These are phyloP conservation scores for Galagoides demidoff DNA, from an alignment of 2,797 vertebrate species.

Conservation along the genomic window DNA sequence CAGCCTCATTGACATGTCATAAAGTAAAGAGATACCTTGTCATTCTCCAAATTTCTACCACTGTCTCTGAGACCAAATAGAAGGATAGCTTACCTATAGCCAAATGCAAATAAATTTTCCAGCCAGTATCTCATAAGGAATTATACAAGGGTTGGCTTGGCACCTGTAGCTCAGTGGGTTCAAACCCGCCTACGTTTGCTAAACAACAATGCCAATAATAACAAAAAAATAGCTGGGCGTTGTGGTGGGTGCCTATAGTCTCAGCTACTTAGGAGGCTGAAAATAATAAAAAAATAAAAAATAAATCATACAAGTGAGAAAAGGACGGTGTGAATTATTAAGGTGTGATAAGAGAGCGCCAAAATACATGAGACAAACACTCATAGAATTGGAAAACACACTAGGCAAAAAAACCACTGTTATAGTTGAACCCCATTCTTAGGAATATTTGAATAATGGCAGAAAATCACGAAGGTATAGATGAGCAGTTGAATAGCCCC, in stretches of 20 bases:
- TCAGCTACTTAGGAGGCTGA: too few relatives aligned
- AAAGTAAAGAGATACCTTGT: not conserved
- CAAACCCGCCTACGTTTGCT: too few relatives aligned
- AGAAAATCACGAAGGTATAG: not conserved
- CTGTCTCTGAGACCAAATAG: not conserved
- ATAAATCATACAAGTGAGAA: not conserved
- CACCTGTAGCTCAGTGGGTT: too few relatives aligned
- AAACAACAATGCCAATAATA: too few relatives aligned
- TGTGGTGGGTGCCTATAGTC: too few relatives aligned
- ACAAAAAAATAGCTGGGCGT: too few relatives aligned
- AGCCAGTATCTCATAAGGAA: not conserved
- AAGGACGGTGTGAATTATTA: not conserved
- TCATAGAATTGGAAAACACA: not conserved
- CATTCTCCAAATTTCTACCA: not conserved
- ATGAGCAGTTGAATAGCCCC: not conserved
- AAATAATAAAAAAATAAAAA: too few relatives aligned
- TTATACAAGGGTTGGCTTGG: not conserved
- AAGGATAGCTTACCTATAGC: not conserved
- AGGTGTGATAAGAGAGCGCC: not conserved
- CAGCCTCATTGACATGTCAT: not conserved
- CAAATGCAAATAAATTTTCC: not conserved
- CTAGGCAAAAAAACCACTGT: not conserved
- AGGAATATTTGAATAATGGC: not conserved
- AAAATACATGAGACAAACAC: not conserved
- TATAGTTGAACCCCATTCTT: not conserved